Base-by-base conservation (phyloP, 2,797 vertebrate species). In the Moxostoma hubbsi region DNA sequence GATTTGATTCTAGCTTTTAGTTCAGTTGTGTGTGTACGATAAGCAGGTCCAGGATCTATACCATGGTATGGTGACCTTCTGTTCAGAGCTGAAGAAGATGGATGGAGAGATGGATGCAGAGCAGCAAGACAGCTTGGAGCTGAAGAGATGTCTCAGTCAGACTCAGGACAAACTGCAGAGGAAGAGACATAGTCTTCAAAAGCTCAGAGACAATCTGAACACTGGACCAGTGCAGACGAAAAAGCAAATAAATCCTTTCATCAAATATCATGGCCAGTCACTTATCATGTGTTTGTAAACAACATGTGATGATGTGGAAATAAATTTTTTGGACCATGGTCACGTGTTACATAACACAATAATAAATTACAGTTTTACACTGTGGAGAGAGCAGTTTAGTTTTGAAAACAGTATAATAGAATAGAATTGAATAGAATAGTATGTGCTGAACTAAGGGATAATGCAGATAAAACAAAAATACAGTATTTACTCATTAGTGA, bases 41-140 rank as follows among this genome's bases (percentile, higher is more conserved):
- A 62, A 73, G 50, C 75, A 94, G 90, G 84, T 92, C 87, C 94
- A 93, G 85, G 86, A 92, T 82, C 79, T 92, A 78, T 86, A 91
- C 82, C 92, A 91, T 10, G 86, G 75, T 53, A 87, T 92, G 83
- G 85, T 93, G 81, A 90, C 81, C 0, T 93, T 88, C 80, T 92
- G 92, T 83, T 90, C 89, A 7, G 89, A 94, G 90, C 86, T 94
- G 46, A 92, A 93, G 87, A 93, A 65, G 82, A 77, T 66, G 78
- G 89, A 89, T 4, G 88, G 85, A 80, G 91, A 93, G 24, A 15
- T 65, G 68, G 85, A 90, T 43, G 72, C 85, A 10, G 85, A 89
- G 12, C 78, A 36, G 49, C 83, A 89, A 0, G 78, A 87, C 81
- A 80, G 86, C 76, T 62, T 83, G 79, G 87, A 83, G 83, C 86